phyloP scores from a whole-genome alignment of 2,888 invertebrate species.

The Ashinkailepas kermadecensis region DNA sequence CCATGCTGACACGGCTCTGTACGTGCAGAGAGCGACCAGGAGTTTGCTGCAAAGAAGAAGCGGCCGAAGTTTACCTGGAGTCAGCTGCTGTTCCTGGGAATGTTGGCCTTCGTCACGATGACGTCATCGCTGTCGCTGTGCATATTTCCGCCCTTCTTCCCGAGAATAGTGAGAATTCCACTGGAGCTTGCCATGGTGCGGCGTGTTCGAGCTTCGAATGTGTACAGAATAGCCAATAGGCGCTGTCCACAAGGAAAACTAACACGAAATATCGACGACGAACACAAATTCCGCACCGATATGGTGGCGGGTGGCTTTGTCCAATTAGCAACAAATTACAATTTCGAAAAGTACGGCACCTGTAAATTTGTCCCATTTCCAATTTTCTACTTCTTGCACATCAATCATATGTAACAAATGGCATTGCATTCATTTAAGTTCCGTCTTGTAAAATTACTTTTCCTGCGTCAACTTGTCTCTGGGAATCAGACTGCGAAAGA shows the following conservation, averaged over 20 bases:
- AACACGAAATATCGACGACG: not conserved
- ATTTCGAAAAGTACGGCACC: too few species aligned
- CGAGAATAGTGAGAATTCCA: constrained; percentile 33
- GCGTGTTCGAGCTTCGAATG: not conserved
- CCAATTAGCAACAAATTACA: too few species aligned
- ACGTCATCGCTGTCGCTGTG: constrained; percentile 36
- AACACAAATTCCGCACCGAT: too few species aligned
- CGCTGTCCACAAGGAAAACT: not conserved
- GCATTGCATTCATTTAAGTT: too few species aligned
- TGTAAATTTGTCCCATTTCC: too few species aligned
- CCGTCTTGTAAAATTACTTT: too few species aligned
- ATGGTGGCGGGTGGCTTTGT: too few species aligned
- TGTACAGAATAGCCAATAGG: not conserved
- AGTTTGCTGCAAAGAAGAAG: not conserved
- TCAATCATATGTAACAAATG: too few species aligned
- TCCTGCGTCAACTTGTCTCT: too few species aligned
- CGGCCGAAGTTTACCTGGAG: constrained; percentile 23
- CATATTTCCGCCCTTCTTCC: constrained; percentile 37
- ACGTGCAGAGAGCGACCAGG: constrained; percentile 1
- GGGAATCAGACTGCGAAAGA: too few species aligned
- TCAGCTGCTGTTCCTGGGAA: constrained; percentile 34
- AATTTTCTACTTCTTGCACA: too few species aligned
- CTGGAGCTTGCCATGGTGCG: not conserved
- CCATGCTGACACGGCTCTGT: not conserved
- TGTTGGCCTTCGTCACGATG: constrained; percentile 34